Percentiles rank a stretch among this genome's conserved stretches.
These are phyloP conservation scores for Epirrhoe tristata DNA, from an alignment of 2,888 invertebrate species.

Conservation along the genomic window DNA sequence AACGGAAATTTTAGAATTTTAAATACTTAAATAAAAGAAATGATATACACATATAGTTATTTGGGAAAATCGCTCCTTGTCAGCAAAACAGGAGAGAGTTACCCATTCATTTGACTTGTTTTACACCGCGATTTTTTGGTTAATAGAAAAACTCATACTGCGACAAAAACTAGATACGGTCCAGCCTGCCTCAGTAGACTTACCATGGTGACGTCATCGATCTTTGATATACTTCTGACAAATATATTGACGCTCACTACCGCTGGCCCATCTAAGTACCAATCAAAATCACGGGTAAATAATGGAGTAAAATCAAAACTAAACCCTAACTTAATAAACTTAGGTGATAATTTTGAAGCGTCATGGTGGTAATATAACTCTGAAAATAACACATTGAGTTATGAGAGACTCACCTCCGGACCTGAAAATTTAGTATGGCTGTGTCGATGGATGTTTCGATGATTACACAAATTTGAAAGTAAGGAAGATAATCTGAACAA, in stretches of 20 bases:
- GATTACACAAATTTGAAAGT: conserved; percentile 51
- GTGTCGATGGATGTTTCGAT: conserved; percentile 43
- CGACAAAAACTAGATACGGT: conserved; percentile 71
- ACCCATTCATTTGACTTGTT: conserved; percentile 85
- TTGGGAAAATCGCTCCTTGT: conserved; percentile 75
- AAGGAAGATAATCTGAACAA: conserved; percentile 54
- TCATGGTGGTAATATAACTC: conserved; percentile 40
- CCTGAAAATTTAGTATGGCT: conserved; percentile 57
- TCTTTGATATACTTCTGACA: conserved; percentile 99
- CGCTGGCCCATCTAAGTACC: conserved; percentile 94
- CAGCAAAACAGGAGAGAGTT: conserved; percentile 69
- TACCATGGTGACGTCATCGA: conserved; percentile 99
- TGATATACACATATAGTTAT: conserved; percentile 57
- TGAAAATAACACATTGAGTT: conserved; percentile 31
- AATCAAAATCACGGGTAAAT: conserved; percentile 81
- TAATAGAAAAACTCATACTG: conserved; percentile 62
- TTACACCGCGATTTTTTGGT: conserved; percentile 54
- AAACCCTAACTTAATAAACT: conserved; percentile 64
- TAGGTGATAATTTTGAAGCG: conserved; percentile 47
- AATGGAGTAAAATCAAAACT: conserved; percentile 62
- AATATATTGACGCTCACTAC: conserved; percentile 99
- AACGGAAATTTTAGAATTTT: conserved; percentile 63
- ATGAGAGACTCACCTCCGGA: conserved; percentile 59
- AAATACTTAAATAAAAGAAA: conserved; percentile 64
- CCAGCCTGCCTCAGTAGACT: conserved; percentile 86